phyloP scores from a whole-genome alignment of 2,113 vertebrate species.

The Meleagris gallopavo region DNA sequence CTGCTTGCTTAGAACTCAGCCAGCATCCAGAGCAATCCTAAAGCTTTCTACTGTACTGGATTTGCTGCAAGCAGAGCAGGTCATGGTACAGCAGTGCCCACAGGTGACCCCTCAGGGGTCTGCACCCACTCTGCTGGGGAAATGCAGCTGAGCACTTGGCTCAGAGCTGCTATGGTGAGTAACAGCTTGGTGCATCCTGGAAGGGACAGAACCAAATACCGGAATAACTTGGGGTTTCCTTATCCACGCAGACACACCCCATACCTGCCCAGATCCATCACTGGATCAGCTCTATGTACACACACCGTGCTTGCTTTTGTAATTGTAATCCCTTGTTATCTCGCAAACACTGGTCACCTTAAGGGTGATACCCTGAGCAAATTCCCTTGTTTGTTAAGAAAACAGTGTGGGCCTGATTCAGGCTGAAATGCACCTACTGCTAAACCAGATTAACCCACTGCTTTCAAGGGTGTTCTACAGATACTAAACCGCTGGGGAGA shows the following conservation, averaged over 20 bases:
- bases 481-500: background rate
- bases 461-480: background rate
- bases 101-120: background rate
- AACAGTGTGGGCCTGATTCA: background rate
- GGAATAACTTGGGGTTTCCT: constrained; percentile 11
- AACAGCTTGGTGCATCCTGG: background rate
- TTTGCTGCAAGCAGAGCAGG: background rate
- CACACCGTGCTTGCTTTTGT: background rate
- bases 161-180: background rate
- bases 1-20: background rate
- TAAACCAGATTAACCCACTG: rapidly evolving
- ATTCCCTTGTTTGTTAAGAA: background rate
- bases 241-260: background rate
- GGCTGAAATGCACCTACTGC: background rate
- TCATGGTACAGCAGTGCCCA: rapidly evolving
- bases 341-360: background rate
- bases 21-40: background rate
- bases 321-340: background rate
- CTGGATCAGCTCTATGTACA: background rate
- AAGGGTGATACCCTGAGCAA: background rate
- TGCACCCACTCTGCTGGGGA: background rate
- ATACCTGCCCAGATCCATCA: background rate
- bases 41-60: background rate
- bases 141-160: background rate
- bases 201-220: constrained; percentile 6